Base-by-base conservation (phyloP, 1,140 invertebrate genomes). In the Holcopasites calliopsidis region DNA sequence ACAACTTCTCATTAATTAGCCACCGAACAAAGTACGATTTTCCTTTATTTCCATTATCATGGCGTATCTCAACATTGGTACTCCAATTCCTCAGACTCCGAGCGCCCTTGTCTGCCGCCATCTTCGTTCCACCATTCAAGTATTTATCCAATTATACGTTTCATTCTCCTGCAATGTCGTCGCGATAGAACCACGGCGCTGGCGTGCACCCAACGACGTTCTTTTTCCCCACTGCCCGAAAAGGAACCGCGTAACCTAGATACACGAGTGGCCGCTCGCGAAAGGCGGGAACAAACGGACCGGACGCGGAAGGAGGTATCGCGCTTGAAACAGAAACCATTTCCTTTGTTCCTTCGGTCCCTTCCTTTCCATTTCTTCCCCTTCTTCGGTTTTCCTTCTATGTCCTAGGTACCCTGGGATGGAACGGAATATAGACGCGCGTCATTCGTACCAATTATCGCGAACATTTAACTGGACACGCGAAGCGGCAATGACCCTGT, bases 141-240 rank as follows among this genome's bases (percentile, higher is more conserved):
- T 64, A 64, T 61, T 72, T 47, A 61, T 31, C 33, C 31, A 71
- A 71, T 47, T 60, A 49, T 31, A 60, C 33, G 31, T 60, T 44
- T 10, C 55, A 47, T 47, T 71, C 54, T 44, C 11, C 7, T 13
- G 18, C 26, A 16, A 26, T 8, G 2, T 44, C 28, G 28, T 35
- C 54, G 42, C 28, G 49, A 13, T 11, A 35, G 31, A 31, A 35
- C 18, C 10, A n/a, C 18, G 11, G 26, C 6, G 4, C 31, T 50
- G 44, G 57, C 55, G 2, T n/a, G 3, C 16, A 8, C 21, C 57
- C 57, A 71, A 28, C 23, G 40, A 60, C 33, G 50, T 71, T 61
- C 57, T 61, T 71, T 61, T 49, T 50, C 49, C 3, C 21, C 10
- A 21, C 8, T 47, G 31, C 7, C 31, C 31, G 40, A 71, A 71